Conservation (phyloP, 2,888 invertebrate genomes). For the Opisthograptis luteolata region DNA sequence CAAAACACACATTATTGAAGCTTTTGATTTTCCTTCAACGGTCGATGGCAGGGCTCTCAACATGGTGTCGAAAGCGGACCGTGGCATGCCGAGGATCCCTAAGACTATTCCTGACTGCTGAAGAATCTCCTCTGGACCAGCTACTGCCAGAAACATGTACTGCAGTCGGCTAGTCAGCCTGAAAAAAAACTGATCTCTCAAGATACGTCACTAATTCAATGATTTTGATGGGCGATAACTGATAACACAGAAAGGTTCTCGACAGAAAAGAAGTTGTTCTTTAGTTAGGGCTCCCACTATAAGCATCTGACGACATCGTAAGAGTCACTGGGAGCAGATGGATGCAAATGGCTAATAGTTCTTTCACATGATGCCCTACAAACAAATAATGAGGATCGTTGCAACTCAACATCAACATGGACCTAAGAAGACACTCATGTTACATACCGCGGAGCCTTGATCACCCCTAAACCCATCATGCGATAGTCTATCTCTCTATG, state of each 20-base stretch:
- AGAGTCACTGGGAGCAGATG: too few relatives aligned
- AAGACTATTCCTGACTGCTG: constrained; percentile 64
- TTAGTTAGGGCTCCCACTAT: background rate
- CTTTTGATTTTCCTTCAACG: constrained; percentile 56
- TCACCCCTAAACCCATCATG: constrained; percentile 81
- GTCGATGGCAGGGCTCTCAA: constrained; percentile 61
- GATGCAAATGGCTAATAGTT: too few relatives aligned
- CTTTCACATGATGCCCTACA: too few relatives aligned
- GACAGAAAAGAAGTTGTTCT: background rate
- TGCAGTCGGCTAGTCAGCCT: constrained; percentile 67
- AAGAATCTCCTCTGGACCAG: constrained; percentile 83
- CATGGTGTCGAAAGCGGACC: constrained; percentile 84
- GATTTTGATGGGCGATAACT: too few relatives aligned
- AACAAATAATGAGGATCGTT: too few relatives aligned
- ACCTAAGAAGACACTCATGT: background rate
- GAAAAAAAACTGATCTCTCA: constrained; percentile 1
- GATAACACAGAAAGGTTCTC: too few relatives aligned
- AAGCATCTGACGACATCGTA: too few relatives aligned
- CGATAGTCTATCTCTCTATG: constrained; percentile 84
- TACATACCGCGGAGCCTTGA: constrained; percentile 62
- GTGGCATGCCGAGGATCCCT: constrained; percentile 85
- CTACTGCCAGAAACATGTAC: constrained; percentile 81
- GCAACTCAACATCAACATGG: background rate
- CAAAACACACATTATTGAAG: constrained; percentile 52
- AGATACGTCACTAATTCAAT: too few relatives aligned